Evolutionary conservation across 2,797 vertebrate species (phyloP).

Genomic region (Darevskia mixta): DNA sequence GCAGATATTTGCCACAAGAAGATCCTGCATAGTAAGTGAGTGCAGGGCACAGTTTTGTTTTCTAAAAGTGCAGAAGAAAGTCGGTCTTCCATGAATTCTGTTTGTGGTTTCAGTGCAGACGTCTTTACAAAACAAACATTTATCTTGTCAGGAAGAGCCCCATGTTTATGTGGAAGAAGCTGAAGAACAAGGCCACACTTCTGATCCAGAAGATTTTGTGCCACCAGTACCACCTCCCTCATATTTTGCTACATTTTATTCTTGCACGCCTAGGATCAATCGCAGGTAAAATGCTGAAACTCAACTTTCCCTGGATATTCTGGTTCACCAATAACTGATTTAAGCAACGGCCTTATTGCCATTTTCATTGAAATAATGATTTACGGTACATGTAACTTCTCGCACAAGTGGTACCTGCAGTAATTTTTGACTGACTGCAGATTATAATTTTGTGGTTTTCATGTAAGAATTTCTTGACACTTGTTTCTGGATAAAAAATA

Average conservation of each 20-base stretch:
- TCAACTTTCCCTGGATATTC: not conserved
- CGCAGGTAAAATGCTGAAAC: constrained; percentile 75
- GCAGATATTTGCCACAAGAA: constrained; percentile 82
- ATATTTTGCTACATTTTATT: constrained; percentile 86
- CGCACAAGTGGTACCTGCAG: constrained; percentile 1
- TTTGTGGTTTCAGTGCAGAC: not conserved
- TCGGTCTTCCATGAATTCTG: not conserved
- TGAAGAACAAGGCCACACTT: constrained; percentile 75
- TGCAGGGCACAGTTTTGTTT: not conserved
- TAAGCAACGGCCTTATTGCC: not conserved
- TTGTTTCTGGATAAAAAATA: constrained; percentile 50
- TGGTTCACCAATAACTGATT: not conserved
- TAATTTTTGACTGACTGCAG: constrained; percentile 43
- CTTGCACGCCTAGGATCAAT: constrained; percentile 77
- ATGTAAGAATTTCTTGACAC: constrained; percentile 48
- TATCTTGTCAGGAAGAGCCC: constrained; percentile 80
- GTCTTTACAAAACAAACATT: constrained; percentile 17
- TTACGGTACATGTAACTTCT: not conserved
- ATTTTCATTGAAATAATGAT: not conserved
- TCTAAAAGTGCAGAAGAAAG: not conserved
- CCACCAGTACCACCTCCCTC: constrained; percentile 86
- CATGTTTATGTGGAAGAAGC: constrained; percentile 79
- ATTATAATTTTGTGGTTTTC: constrained; percentile 55
- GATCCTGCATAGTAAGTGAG: constrained; percentile 81
- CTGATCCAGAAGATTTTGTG: constrained; percentile 86